Evolutionary conservation across 35 echinoderm and acorn worm species (phyloP).

Genomic region (Ophioderma brevispina): DNA sequence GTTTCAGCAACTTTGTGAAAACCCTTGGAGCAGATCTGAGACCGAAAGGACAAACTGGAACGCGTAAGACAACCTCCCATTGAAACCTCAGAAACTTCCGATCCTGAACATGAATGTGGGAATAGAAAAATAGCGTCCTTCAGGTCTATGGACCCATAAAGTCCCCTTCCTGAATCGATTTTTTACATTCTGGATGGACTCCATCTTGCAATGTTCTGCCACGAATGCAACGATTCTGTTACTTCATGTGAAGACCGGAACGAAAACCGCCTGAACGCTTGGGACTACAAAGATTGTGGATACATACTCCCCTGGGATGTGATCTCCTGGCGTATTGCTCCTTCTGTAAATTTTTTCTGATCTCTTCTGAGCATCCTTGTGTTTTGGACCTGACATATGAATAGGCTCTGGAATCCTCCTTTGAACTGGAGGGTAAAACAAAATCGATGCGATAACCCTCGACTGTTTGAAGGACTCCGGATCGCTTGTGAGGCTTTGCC

Average conservation of each 20-base stretch:
- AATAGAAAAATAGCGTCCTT: too few species aligned
- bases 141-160: too few species aligned
- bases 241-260: constrained; percentile 15
- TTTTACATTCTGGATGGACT: too few species aligned
- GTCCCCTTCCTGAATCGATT: too few species aligned
- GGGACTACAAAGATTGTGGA: constrained; percentile 40
- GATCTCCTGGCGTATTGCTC: background rate
- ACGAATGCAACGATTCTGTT: constrained; percentile 13
- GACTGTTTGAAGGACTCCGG: constrained; percentile 36
- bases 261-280: constrained; percentile 20
- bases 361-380: background rate
- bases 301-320: background rate
- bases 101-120: too few species aligned
- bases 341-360: constrained; percentile 1
- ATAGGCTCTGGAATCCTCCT: background rate
- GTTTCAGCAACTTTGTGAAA: too few species aligned
- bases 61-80: too few species aligned
- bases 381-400: background rate
- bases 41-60: too few species aligned
- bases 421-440: background rate
- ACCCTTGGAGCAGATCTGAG: too few species aligned
- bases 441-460: constrained; percentile 34
- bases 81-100: too few species aligned
- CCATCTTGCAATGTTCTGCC: constrained; percentile 33
- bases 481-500: constrained; percentile 27